phyloP scores from a whole-genome alignment of 2,113 vertebrate genomes.

The Leucopsar rothschildi region DNA sequence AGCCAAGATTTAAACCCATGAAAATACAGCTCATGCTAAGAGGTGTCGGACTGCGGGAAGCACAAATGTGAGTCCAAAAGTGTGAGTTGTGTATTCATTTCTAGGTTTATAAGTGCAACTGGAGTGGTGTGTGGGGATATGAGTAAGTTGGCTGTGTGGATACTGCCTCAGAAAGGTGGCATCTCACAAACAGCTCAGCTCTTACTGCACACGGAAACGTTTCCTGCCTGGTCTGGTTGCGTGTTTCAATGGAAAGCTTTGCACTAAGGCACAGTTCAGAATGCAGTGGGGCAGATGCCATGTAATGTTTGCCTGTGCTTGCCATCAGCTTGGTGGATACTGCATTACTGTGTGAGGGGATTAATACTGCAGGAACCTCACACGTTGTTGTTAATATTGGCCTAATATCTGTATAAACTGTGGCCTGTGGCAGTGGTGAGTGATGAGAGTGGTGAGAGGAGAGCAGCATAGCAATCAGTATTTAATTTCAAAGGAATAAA shows the following conservation, averaged over 20 bases:
- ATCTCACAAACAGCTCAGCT: not conserved
- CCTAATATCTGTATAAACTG: not conserved
- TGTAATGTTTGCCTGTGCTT: not conserved
- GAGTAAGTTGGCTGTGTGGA: not conserved
- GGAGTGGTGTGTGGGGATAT: not conserved
- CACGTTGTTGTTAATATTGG: not conserved
- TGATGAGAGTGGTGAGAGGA: not conserved
- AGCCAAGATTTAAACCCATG: not conserved
- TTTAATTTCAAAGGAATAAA: not conserved
- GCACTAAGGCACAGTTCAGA: not conserved
- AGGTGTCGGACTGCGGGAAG: not conserved
- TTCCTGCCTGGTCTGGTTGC: not conserved
- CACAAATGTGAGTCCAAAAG: rapidly evolving
- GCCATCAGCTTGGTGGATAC: not conserved
- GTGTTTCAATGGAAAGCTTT: not conserved
- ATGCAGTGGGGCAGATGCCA: rapidly evolving
- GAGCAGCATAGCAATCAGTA: not conserved
- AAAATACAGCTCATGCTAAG: not conserved
- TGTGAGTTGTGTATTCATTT: not conserved
- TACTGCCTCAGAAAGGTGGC: not conserved
- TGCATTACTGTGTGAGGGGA: not conserved
- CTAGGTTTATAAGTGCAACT: not conserved
- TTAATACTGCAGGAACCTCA: not conserved
- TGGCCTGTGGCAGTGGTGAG: not conserved
- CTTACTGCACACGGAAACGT: not conserved